These are phyloP conservation scores for Gandaritis pyraliata DNA, from an alignment of 2,888 invertebrate genomes.

Conservation along the genomic window DNA sequence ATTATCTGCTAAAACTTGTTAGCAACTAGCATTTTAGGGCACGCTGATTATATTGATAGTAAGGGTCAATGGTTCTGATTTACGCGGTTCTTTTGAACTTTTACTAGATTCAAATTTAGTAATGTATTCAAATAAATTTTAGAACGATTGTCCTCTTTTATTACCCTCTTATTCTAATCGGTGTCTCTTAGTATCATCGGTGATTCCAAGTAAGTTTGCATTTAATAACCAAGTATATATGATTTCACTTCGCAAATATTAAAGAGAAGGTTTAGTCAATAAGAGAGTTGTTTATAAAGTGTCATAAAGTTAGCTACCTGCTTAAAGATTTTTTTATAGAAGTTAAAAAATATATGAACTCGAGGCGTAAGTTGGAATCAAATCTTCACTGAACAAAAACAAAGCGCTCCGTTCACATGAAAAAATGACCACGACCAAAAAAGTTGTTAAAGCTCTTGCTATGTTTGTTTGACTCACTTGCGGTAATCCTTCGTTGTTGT, in stretches of 20 bases:
- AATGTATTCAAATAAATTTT: neutral
- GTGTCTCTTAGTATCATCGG: too few relatives aligned
- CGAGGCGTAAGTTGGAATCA: slow-evolving; percentile 11
- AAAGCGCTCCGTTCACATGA: slow-evolving; percentile 50
- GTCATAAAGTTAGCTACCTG: neutral
- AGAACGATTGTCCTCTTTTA: too few relatives aligned
- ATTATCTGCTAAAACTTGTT: slow-evolving; percentile 58
- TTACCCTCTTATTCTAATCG: neutral
- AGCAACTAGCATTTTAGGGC: slow-evolving; percentile 44
- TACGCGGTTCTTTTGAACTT: slow-evolving; percentile 27
- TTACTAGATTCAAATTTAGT: slow-evolving; percentile 1
- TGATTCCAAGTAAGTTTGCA: too few relatives aligned
- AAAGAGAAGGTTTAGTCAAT: too few relatives aligned
- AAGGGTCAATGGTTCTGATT: slow-evolving; percentile 32
- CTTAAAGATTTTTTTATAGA: neutral
- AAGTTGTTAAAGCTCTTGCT: slow-evolving; percentile 50
- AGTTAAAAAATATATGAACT: neutral
- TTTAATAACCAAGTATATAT: too few relatives aligned
- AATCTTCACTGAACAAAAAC: slow-evolving; percentile 49
- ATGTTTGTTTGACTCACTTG: slow-evolving; percentile 64
- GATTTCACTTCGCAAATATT: too few relatives aligned
- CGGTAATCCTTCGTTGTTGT: slow-evolving; percentile 69
- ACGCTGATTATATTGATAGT: slow-evolving; percentile 29
- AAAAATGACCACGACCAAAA: slow-evolving; percentile 55
- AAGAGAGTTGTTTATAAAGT: too few relatives aligned